phyloP scores from a whole-genome alignment of 2,888 invertebrate genomes.

The Watsonalla cultraria region DNA sequence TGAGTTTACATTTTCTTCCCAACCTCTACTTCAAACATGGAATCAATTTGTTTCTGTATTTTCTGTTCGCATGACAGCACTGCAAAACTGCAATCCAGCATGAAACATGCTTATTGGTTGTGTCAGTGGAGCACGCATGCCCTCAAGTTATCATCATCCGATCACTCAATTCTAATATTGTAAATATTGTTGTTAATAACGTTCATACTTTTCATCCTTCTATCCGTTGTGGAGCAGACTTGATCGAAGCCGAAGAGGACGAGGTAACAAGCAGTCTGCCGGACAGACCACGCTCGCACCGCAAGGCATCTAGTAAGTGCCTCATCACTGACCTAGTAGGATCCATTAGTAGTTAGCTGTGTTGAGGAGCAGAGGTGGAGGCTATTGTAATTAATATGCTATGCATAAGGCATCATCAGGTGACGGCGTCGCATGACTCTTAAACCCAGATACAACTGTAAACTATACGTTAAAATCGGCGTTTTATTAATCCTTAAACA shows the following conservation, averaged over 20 bases:
- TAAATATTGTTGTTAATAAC: slow-evolving; percentile 35
- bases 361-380: slow-evolving; percentile 16
- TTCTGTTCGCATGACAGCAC: slow-evolving; percentile 46
- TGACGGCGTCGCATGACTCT: background rate
- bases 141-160: slow-evolving; percentile 31
- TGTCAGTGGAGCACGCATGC: slow-evolving; percentile 31
- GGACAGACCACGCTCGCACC: slow-evolving; percentile 63
- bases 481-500: background rate
- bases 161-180: slow-evolving; percentile 18
- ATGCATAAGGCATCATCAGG: background rate
- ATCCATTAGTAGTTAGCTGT: slow-evolving; percentile 9
- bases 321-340: slow-evolving; percentile 16
- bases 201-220: slow-evolving; percentile 29
- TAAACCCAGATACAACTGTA: background rate
- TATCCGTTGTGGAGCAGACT: slow-evolving; percentile 61
- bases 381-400: slow-evolving; percentile 11
- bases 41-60: slow-evolving; percentile 20
- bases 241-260: slow-evolving; percentile 79
- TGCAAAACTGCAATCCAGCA: slow-evolving; percentile 36
- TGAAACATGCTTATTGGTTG: slow-evolving; percentile 50
- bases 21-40: slow-evolving; percentile 8
- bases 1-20: slow-evolving; percentile 39
- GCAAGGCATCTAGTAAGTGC: slow-evolving; percentile 80
- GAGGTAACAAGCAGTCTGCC: slow-evolving; percentile 69
- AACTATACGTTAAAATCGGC: background rate